phyloP scores from a whole-genome alignment of 2,113 vertebrate genomes.

The Sander vitreus region DNA sequence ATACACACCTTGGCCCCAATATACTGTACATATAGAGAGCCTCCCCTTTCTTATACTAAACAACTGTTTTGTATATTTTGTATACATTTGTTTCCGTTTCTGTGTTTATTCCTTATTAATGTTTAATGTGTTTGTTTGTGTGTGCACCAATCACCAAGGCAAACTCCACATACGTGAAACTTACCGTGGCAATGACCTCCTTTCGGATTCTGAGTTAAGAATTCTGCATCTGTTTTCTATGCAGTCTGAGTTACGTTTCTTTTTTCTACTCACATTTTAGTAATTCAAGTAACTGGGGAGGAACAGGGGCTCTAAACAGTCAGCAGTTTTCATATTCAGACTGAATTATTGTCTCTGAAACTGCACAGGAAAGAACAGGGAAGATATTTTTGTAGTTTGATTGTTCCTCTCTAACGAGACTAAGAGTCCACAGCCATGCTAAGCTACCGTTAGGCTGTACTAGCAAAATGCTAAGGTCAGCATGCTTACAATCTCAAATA shows the following conservation, averaged over 20 bases:
- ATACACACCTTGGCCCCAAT: neutral
- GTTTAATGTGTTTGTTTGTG: too few species aligned
- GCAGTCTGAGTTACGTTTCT: neutral
- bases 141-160: too few species aligned
- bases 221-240: constrained; percentile 8
- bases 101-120: too few species aligned
- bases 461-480: neutral
- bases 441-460: neutral
- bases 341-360: constrained; percentile 5
- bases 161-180: too few species aligned
- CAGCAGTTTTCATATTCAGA: neutral
- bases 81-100: too few species aligned
- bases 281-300: neutral
- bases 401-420: neutral
- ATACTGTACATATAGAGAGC: neutral
- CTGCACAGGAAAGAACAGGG: neutral
- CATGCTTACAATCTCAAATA: neutral
- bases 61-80: too few species aligned
- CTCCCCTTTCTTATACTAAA: too few species aligned
- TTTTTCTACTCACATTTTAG: neutral
- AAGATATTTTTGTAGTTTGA: neutral
- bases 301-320: neutral
- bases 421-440: neutral
- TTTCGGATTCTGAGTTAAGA: neutral
- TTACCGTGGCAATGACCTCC: too few species aligned